Evolutionary conservation across 2,888 invertebrate genomes (phyloP).

Genomic region (Napeogenes inachia): DNA sequence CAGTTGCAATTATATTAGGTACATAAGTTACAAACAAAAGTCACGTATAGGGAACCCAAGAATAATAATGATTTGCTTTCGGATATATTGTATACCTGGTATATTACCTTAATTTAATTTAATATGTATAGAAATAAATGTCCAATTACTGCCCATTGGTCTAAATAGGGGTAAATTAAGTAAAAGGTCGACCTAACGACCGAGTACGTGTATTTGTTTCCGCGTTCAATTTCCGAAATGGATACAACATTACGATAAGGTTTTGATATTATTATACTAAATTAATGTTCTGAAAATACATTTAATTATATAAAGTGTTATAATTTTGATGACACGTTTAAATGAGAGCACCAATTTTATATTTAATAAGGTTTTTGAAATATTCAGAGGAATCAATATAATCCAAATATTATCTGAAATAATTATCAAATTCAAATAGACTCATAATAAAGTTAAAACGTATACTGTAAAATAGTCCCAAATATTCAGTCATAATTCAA

Average conservation of each 20-base stretch:
- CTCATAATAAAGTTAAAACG: neutral
- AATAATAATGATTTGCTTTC: no score
- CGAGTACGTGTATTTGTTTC: slow-evolving; percentile 7
- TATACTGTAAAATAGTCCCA: slow-evolving; percentile 13
- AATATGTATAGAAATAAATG: slow-evolving; percentile 6
- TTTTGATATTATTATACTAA: neutral
- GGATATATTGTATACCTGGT: no score
- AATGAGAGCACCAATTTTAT: no score
- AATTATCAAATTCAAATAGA: neutral
- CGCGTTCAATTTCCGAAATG: slow-evolving; percentile 1
- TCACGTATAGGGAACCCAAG: no score
- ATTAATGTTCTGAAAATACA: neutral
- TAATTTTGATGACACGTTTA: no score
- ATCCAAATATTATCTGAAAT: neutral
- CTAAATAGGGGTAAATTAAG: slow-evolving; percentile 5
- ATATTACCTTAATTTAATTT: neutral
- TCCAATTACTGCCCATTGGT: slow-evolving; percentile 4
- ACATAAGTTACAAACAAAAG: no score
- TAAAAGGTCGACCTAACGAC: neutral
- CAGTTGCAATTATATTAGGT: no score
- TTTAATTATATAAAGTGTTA: neutral
- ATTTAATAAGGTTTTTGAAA: no score
- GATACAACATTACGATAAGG: slow-evolving; percentile 1
- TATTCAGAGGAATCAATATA: no score
- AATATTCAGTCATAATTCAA: slow-evolving; percentile 18